Base-by-base conservation (phyloP, 2,888 invertebrate genomes). In the Drosophila algonquin region DNA sequence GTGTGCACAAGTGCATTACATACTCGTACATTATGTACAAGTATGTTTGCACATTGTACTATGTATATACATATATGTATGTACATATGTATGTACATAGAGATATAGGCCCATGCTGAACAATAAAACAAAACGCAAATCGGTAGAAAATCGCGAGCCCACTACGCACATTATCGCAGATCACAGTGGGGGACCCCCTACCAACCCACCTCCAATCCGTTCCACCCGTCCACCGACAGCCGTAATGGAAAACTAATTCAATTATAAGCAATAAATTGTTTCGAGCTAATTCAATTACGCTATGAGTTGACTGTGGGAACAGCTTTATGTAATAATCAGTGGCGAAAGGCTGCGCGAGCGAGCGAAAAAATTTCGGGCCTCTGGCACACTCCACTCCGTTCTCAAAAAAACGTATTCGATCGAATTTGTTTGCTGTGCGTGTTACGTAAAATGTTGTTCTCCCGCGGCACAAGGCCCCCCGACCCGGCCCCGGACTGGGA, bases 371-470 rank as follows among this genome's bases (percentile, higher is more conserved):
- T 40, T 40, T 40, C n/a, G 40, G 40, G 44, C 54, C 62, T 32
- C 51, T 27, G 47, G n/a, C 45, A 47, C 32, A 32, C 63, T 35
- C 55, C 40, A 40, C 14, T 40, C 40, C 7, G 40, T 40, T n/a
- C 14, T n/a, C 32, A 32, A 63, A 72, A 72, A 67, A 67, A 69
- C 73, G 73, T 67, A 67, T 68, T 73, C 67, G 77, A 87, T 87
- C 73, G 75, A 77, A 85, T 73, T 73, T 65, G 79, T 76, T 78
- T 67, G 67, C 64, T 64, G 63, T 67, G 64, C 60, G 68, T 79
- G 85, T 83, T 83, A 83, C 87, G 82, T 83, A 87, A 81, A 73
- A 62, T 57, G 40, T 63, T 75, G 62, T 64, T 63, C 68, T 45
- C 53, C 48, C 27, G 40, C 46, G 40, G 18, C 47, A 12, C 60